Evolutionary conservation across 1,140 invertebrate species (phyloP), one percentile per base, ranked within the genome.

Genomic region (Saccostrea echinata): DNA sequence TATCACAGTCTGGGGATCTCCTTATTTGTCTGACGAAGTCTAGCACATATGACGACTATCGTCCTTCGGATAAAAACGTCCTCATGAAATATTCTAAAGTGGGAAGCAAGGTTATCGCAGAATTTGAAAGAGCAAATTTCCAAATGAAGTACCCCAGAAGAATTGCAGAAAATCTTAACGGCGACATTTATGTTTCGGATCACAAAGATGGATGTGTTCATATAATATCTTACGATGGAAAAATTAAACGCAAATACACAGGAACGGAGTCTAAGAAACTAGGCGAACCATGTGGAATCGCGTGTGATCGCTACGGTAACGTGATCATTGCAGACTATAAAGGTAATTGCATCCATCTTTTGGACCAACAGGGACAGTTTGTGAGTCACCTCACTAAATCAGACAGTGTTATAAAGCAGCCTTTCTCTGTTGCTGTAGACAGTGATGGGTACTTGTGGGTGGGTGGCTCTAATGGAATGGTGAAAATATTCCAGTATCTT

Each of bases 371-470:
- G 30, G 82, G 88, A 64, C 85, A 89, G 35, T 86, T 86, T 53
- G 33, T 89, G 27, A 81, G 83, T 53, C 76, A 81, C 21, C 83
- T 89, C 9, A 55, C 86, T 21, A 80, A 35, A 1, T 68, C 68
- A 30, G 76, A 87, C 13, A 86, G 84, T 35, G 68, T 55, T n/a
- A 89, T 87, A 13, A 89, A 86, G 51, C 83, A 86, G n/a, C 88
- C 88, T 12, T 84, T 84, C 55, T 84, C 85, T 13, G 64, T 89
- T 6, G 82, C 82, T 1, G 83, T 89, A 43, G 83, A 89, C 57
- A 81, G 30, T n/a, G 85, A 89, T 30, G 88, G 88, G n/a, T 80
- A 84, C n/a, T 52, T 89, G n/a, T 89, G 88, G 88, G 68, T 89
- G 52, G 85, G 88, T 52, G 82, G 82, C n/a, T 71, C 76, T 21